Base-by-base conservation (phyloP, 2,797 vertebrate genomes). In the Pelochelys cantorii region DNA sequence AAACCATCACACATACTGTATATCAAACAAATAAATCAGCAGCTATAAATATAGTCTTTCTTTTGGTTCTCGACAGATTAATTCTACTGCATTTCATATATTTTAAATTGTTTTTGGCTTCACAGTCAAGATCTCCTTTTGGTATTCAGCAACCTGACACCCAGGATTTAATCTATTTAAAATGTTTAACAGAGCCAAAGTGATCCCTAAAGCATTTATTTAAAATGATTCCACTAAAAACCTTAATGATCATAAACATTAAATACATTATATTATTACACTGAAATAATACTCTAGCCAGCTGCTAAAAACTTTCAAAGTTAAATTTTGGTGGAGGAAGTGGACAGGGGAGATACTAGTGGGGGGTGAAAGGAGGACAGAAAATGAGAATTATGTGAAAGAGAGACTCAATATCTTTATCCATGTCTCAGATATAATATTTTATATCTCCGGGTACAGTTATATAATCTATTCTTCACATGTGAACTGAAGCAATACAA, bases 1-100 rank as follows among this genome's bases (percentile, higher is more conserved):
- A 98, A 98, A 97, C 95, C 95, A 93, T 74, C 94, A 92, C 95
- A 97, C 92, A 98, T 85, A 97, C 81, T 90, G 85, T 96, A 97
- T 97, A 98, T 97, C 98, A 98, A 97, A 96, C 93, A 98, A 98
- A 98, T 98, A 98, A 97, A 97, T 98, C 97, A 97, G 88, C 34
- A 96, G 88, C 91, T 96, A 95, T 97, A 97, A 97, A 97, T 96
- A 95, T 37, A 95, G 90, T 93, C 87, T 98, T 97, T 94, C 90
- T 97, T 97, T 97, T 93, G 71, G 87, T 94, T 96, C 90, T 94
- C 29, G 93, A 95, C 80, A 97, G 94, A 97, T 97, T 96, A 96
- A 97, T 97, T 94, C 95, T 90, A 91, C 85, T 79, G 80, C 68
- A 96, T 96, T 97, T 97, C 92, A 89, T 92, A 95, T 78, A n/a